A percentile compares a stretch with the other conserved stretches of the same genome.
phyloP scores from a whole-genome alignment of 2,888 invertebrate species.

The Cantharis flavilabris region DNA sequence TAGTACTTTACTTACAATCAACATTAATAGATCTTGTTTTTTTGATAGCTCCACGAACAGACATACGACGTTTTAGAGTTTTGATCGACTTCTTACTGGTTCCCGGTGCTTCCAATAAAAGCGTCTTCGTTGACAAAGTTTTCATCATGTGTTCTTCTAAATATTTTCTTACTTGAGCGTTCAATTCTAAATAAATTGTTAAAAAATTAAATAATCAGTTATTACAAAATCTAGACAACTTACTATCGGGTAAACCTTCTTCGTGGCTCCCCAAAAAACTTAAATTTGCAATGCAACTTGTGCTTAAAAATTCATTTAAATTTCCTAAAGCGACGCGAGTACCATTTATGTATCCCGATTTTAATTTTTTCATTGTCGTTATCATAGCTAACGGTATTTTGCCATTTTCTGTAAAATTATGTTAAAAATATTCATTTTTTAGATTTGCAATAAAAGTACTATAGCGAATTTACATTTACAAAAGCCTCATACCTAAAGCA shows the following conservation, averaged over 20 bases:
- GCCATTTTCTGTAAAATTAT: constrained; percentile 74
- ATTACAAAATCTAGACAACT: constrained; percentile 48
- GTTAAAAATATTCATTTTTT: background rate
- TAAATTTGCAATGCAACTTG: constrained; percentile 95
- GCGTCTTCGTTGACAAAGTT: constrained; percentile 74
- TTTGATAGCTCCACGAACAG: constrained; percentile 90
- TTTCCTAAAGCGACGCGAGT: constrained; percentile 96
- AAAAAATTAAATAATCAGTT: constrained; percentile 6
- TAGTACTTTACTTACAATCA: constrained; percentile 68
- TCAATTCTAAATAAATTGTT: constrained; percentile 63
- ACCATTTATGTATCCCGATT: constrained; percentile 98
- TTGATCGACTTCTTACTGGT: constrained; percentile 61
- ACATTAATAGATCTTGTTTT: constrained; percentile 93
- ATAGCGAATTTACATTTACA: background rate
- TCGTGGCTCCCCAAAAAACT: constrained; percentile 94
- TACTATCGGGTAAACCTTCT: constrained; percentile 86
- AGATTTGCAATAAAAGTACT: background rate
- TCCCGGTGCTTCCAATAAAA: constrained; percentile 63
- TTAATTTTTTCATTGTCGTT: constrained; percentile 96
- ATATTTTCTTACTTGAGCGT: constrained; percentile 84
- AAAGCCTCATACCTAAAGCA: background rate
- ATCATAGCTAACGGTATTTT: constrained; percentile 93
- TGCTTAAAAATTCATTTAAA: constrained; percentile 92
- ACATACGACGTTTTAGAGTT: constrained; percentile 74
- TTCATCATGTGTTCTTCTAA: constrained; percentile 84